phyloP scores from a whole-genome alignment of 2,888 invertebrate species.

The Odontocerum albicorne region DNA sequence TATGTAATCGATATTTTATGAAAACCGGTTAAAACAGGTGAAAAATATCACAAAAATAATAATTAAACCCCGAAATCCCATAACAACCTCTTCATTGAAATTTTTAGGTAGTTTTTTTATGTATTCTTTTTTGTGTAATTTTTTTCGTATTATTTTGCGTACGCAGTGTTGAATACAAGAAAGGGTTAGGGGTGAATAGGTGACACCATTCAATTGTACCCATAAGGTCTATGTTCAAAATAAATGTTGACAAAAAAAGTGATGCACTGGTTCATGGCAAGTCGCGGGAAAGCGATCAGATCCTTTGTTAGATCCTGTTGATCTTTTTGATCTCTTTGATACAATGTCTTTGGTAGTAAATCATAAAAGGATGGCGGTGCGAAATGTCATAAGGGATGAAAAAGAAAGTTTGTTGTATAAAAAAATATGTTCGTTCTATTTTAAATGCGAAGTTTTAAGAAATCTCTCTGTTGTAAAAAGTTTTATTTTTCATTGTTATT shows the following conservation, averaged over 20 bases:
- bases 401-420: no score
- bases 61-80: no score
- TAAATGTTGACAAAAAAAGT: constrained; percentile 22
- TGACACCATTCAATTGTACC: constrained; percentile 32
- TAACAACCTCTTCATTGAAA: no score
- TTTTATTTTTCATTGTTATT: no score
- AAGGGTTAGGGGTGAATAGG: constrained; percentile 35
- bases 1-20: no score
- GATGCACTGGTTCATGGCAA: constrained; percentile 17
- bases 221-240: constrained; percentile 31
- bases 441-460: no score
- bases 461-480: no score
- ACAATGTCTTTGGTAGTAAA: constrained; percentile 16
- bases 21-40: no score
- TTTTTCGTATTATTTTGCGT: not conserved
- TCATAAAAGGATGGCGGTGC: constrained; percentile 2
- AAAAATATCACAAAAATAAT: no score
- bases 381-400: constrained; percentile 5
- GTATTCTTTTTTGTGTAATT: not conserved
- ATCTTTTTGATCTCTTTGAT: constrained; percentile 7
- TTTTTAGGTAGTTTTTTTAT: no score
- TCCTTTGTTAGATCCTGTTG: constrained; percentile 17
- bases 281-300: constrained; percentile 8
- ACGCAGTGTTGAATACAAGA: constrained; percentile 12
- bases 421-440: no score